Percentiles rank a stretch among this genome's conserved stretches.
phyloP scores from a whole-genome alignment of 37 sponge, comb jelly and placozoan genomes.

The Petrosia ficiformis region DNA sequence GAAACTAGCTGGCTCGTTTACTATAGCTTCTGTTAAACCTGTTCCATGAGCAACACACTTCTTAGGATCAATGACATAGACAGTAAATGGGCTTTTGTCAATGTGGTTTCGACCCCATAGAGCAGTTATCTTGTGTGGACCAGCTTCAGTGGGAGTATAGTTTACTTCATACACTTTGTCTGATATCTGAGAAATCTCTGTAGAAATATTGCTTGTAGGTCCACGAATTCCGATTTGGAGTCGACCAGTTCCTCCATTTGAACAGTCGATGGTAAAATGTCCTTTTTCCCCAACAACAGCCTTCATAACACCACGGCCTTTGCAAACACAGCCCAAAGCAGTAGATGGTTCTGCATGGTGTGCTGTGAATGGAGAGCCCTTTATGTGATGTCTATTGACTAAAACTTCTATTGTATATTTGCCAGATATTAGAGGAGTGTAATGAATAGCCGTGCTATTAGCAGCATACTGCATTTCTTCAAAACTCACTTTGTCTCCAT shows the following conservation, averaged over 20 bases:
- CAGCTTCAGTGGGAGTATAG: conserved; percentile 61
- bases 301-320: conserved; percentile 45
- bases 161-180: conserved; percentile 29
- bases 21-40: conserved; percentile 41
- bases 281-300: conserved; percentile 47
- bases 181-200: conserved; percentile 19
- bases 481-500: conserved; percentile 29
- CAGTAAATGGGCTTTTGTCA: conserved; percentile 61
- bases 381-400: conserved; percentile 42
- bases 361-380: conserved; percentile 51
- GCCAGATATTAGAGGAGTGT: conserved; percentile 52
- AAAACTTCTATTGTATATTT: conserved; percentile 49
- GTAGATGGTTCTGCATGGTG: conserved; percentile 34
- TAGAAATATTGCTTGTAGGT: conserved; percentile 30
- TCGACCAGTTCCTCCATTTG: conserved; percentile 66
- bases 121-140: conserved; percentile 37
- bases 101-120: conserved; percentile 51
- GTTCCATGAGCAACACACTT: conserved; percentile 56
- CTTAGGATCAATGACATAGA: conserved; percentile 54
- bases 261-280: conserved; percentile 62
- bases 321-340: conserved; percentile 33
- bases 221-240: conserved; percentile 44
- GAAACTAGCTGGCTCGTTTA: conserved; percentile 41
- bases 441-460: conserved; percentile 20
- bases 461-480: background rate